Evolutionary conservation across 2,888 invertebrate genomes (phyloP).

Genomic region (Orgyia antiqua): DNA sequence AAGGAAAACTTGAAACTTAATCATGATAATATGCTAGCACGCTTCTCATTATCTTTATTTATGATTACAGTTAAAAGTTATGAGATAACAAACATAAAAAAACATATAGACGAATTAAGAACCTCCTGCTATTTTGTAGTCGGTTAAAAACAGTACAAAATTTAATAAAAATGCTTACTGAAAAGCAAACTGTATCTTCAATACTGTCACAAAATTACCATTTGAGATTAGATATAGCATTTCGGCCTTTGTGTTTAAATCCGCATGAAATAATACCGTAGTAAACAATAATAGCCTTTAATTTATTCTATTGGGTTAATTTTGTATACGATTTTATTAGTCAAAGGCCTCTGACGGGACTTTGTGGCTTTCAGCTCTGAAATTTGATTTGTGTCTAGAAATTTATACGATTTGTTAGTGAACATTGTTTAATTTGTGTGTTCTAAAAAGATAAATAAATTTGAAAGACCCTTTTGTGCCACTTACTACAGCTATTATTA

Average conservation of each 20-base stretch:
- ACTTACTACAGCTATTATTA: no score
- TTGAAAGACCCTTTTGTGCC: no score
- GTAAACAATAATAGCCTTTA: constrained; percentile 41
- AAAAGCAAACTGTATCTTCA: neutral
- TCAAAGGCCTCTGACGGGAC: constrained; percentile 17
- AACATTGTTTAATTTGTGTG: no score
- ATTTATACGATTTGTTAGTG: no score
- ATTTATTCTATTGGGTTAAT: constrained; percentile 51
- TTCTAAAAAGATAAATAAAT: no score
- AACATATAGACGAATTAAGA: neutral
- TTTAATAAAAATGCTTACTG: neutral
- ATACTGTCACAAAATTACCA: neutral
- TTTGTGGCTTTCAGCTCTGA: constrained; percentile 22
- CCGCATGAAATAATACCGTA: constrained; percentile 33
- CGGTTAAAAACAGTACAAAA: no score
- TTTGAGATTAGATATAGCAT: constrained; percentile 19
- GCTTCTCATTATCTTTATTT: no score
- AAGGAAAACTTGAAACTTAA: no score
- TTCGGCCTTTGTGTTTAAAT: constrained; percentile 36
- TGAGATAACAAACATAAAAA: no score
- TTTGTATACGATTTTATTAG: constrained; percentile 45
- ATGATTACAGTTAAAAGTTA: no score
- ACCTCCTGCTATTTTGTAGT: neutral
- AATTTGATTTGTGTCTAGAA: constrained; percentile 23
- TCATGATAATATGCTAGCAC: no score